Conservation (phyloP, 2,113 vertebrate species). For the Trichomycterus rosablanca region DNA sequence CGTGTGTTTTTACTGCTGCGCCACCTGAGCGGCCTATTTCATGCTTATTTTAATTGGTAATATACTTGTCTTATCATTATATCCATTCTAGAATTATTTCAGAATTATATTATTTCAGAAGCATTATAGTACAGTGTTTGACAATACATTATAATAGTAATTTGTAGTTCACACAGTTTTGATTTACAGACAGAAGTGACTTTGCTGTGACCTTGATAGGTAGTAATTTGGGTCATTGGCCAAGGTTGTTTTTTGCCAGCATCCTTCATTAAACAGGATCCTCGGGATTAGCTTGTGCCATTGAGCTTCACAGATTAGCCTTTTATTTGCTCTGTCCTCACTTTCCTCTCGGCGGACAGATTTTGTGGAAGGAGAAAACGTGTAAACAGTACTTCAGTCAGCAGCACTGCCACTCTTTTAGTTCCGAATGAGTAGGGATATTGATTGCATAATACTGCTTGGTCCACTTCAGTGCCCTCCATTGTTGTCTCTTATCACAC, state of each 20-base stretch:
- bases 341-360: conserved; percentile 31
- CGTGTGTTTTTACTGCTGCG: too few relatives aligned
- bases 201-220: conserved; percentile 58
- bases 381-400: conserved; percentile 52
- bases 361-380: conserved; percentile 27
- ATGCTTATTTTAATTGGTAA: too few relatives aligned
- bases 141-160: too few relatives aligned
- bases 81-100: too few relatives aligned
- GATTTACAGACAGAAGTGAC: conserved; percentile 64
- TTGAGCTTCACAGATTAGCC: conserved; percentile 23
- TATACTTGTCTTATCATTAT: too few relatives aligned
- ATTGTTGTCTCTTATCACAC: conserved; percentile 53
- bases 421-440: conserved; percentile 60
- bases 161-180: conserved; percentile 61
- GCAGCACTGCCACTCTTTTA: conserved; percentile 58
- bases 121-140: too few relatives aligned
- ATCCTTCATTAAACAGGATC: conserved; percentile 48
- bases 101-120: too few relatives aligned
- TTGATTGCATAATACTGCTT: conserved; percentile 62
- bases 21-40: too few relatives aligned
- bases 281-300: conserved; percentile 27
- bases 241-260: conserved; percentile 43
- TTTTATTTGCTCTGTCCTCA: conserved; percentile 40
- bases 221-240: conserved; percentile 51
- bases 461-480: conserved; percentile 51